Evolutionary conservation across 2,113 vertebrate genomes (phyloP), one percentile per base, ranked within the genome.

Genomic region (Osmerus mordax): DNA sequence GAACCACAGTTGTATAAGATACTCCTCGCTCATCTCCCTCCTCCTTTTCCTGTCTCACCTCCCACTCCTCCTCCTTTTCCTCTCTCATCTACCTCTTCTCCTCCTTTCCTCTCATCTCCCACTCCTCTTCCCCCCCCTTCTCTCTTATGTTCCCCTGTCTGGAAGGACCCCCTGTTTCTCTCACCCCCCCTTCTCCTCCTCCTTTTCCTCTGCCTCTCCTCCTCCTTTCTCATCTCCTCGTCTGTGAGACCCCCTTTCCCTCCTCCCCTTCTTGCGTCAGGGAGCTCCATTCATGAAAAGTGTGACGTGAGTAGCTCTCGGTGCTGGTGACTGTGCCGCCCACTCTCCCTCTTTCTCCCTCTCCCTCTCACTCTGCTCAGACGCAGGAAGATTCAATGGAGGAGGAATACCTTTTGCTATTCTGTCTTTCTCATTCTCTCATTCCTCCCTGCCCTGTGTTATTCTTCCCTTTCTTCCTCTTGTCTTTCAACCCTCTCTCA

Each of bases 201-300:
- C 16, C 5, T 16, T 15, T 13, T 16, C 8, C 14, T 19, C 15
- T 66, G 58, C 76, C 65, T 71, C 71, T 79, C 21, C 65, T 70
- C 55, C 16, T 18, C 2, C 29, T 21, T 58, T 18, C 64, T 11
- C 11, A 55, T 8, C 60, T 70, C 79, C 79, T 75, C 47, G 65
- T 19, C 6, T 60, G 58, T 60, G 58, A 60, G 70, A 65, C 85
- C 64, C 79, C 15, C 19, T 21, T 0, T 9, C 7, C 19, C 54
- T 3, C 54, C 8, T 77, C 73, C 63, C 73, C 59, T 25, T 58
- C 51, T 62, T 76, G 53, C 90, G 90, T 91, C 90, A 92, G 84
- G 77, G 81, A 77, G 75, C 78, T 90, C 88, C 91, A 92, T 91
- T 92, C 91, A 92, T 92, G 91, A 92, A 92, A 92, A 89, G 76